Conservation (phyloP, 2,888 invertebrate species). For the Athalia circularis region DNA sequence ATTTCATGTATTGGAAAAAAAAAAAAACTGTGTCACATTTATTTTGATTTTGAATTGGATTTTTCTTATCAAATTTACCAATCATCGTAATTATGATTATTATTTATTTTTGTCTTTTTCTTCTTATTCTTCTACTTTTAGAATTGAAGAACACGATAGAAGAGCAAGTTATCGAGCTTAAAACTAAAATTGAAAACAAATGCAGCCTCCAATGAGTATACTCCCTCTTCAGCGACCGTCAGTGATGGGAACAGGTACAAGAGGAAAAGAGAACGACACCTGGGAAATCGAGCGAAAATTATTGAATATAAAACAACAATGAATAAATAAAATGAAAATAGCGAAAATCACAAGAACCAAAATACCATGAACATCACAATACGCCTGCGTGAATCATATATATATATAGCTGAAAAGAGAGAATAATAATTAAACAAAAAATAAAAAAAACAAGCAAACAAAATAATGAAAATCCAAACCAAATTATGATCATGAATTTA, state of each 20-base stretch:
- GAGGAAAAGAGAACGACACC: not conserved
- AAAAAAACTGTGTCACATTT: no score
- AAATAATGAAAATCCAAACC: not conserved
- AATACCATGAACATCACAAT: not conserved
- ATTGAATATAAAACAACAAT: not conserved
- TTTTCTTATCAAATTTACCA: no score
- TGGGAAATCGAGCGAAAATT: not conserved
- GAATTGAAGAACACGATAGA: constrained; percentile 98
- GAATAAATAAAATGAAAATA: constrained; percentile 42
- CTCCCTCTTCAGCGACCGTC: constrained; percentile 59
- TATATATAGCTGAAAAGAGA: not conserved
- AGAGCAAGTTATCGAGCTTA: constrained; percentile 97
- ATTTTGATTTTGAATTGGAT: no score
- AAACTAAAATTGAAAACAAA: constrained; percentile 97
- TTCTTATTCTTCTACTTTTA: constrained; percentile 77
- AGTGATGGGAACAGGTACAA: constrained; percentile 21
- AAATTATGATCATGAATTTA: constrained; percentile 4
- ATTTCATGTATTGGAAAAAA: not conserved
- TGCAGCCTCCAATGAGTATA: constrained; percentile 94
- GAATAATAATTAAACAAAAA: constrained; percentile 10
- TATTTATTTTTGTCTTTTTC: constrained; percentile 47
- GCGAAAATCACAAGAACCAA: constrained; percentile 60
- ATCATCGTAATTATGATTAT: constrained; percentile 5
- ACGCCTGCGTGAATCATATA: not conserved
- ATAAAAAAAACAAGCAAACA: not conserved